A percentile compares a stretch with the other conserved stretches of the same genome.
These are phyloP conservation scores for Syrmaticus mikado DNA, from an alignment of 2,113 vertebrate genomes.

Conservation along the genomic window DNA sequence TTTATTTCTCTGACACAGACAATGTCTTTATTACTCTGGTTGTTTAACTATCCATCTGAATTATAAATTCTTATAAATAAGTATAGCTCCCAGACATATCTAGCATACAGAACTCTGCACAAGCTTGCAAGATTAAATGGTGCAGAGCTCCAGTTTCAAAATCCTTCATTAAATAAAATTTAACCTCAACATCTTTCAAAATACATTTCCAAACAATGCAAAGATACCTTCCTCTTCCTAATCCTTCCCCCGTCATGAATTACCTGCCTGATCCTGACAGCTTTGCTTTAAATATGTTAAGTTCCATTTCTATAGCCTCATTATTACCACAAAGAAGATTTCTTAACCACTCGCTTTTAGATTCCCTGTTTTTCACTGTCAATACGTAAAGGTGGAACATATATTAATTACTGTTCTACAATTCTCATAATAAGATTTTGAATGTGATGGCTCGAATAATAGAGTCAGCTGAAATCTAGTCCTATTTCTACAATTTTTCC, in stretches of 20 bases:
- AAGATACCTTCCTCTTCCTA: background rate
- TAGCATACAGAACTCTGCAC: background rate
- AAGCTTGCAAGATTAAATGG: background rate
- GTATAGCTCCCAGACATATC: background rate
- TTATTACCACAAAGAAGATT: constrained; percentile 21
- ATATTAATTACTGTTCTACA: background rate
- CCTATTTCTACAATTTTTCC: constrained; percentile 1
- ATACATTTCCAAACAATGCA: constrained; percentile 10
- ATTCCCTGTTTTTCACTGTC: background rate
- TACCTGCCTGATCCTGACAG: background rate
- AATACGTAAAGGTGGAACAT: rapidly evolving
- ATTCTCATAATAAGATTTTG: background rate
- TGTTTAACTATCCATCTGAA: background rate
- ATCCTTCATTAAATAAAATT: constrained; percentile 20
- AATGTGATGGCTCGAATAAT: background rate
- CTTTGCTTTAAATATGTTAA: background rate
- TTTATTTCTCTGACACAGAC: background rate
- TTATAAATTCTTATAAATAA: background rate
- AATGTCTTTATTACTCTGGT: background rate
- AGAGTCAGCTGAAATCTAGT: background rate
- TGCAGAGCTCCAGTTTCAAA: background rate
- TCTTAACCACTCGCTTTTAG: background rate
- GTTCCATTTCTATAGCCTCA: background rate
- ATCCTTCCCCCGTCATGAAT: background rate
- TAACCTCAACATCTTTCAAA: constrained; percentile 14